Percentiles rank a stretch among this genome's conserved stretches.
These are phyloP conservation scores for Taeniopygia guttata DNA, from an alignment of 2,797 vertebrate species.

Conservation along the genomic window DNA sequence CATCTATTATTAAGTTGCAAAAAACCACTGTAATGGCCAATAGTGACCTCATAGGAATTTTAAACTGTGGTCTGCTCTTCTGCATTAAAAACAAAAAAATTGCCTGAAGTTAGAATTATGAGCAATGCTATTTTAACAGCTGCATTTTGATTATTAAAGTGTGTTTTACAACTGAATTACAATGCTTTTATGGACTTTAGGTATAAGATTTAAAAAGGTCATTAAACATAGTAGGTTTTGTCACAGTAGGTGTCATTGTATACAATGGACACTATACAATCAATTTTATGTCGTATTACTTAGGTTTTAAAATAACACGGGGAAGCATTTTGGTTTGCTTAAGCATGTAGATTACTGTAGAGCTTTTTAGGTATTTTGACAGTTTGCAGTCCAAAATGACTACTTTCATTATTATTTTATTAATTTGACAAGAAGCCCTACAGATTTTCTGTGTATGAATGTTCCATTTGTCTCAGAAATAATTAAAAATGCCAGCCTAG, in stretches of 20 bases:
- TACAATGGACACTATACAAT: constrained; percentile 83
- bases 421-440: constrained; percentile 80
- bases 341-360: constrained; percentile 65
- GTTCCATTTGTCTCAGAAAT: constrained; percentile 80
- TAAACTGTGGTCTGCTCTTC: constrained; percentile 84
- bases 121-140: constrained; percentile 85
- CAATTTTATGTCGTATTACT: constrained; percentile 81
- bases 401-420: constrained; percentile 82
- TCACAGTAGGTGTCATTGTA: constrained; percentile 86
- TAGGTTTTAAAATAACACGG: constrained; percentile 63
- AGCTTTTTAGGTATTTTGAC: constrained; percentile 75
- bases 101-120: constrained; percentile 84
- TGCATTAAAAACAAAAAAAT: constrained; percentile 82
- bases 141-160: constrained; percentile 89
- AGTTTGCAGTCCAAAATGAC: constrained; percentile 74
- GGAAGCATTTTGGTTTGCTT: constrained; percentile 64
- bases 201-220: constrained; percentile 93
- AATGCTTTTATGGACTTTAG: constrained; percentile 83
- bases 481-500: constrained; percentile 81
- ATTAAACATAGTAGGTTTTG: constrained; percentile 89
- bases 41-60: constrained; percentile 90
- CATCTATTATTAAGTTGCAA: constrained; percentile 97
- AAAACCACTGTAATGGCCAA: constrained; percentile 88
- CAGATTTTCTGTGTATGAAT: constrained; percentile 74
- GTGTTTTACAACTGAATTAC: constrained; percentile 84